Conservation (phyloP, 2,113 vertebrate species). For the Phrynocephalus versicolor region DNA sequence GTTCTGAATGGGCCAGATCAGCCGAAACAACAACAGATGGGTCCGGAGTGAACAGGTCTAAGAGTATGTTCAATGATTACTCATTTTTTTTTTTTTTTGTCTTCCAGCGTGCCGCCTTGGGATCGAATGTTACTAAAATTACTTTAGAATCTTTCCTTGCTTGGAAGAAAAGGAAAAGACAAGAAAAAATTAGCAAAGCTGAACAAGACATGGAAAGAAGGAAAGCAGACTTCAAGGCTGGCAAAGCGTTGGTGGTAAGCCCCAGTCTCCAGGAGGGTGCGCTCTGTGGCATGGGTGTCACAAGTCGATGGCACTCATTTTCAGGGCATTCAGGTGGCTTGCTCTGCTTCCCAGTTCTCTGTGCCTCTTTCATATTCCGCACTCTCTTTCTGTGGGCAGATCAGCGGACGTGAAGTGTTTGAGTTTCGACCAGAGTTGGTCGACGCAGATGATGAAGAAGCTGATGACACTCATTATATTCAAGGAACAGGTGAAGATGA, state of each 20-base stretch:
- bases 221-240: slow-evolving; percentile 97
- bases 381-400: slow-evolving; percentile 69
- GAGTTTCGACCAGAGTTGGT: slow-evolving; percentile 95
- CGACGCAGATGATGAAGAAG: slow-evolving; percentile 93
- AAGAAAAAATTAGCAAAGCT: slow-evolving; percentile 91
- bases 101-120: slow-evolving; percentile 88
- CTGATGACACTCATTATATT: slow-evolving; percentile 85
- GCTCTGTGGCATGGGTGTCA: not conserved
- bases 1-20: not conserved
- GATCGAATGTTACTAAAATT: slow-evolving; percentile 93
- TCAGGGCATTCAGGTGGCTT: not conserved
- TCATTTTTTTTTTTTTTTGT: not conserved
- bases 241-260: slow-evolving; percentile 90
- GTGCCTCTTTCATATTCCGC: not conserved
- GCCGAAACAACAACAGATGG: not conserved
- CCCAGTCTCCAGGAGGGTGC: not conserved
- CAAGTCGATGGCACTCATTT: not conserved
- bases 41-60: not conserved
- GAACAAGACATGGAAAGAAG: slow-evolving; percentile 94
- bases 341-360: not conserved
- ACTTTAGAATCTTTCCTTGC: slow-evolving; percentile 97
- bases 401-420: slow-evolving; percentile 96
- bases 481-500: slow-evolving; percentile 76
- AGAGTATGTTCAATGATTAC: slow-evolving; percentile 9
- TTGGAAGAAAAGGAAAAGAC: slow-evolving; percentile 98